Conservation (phyloP, 2,797 vertebrate species). For the Coluber constrictor region DNA sequence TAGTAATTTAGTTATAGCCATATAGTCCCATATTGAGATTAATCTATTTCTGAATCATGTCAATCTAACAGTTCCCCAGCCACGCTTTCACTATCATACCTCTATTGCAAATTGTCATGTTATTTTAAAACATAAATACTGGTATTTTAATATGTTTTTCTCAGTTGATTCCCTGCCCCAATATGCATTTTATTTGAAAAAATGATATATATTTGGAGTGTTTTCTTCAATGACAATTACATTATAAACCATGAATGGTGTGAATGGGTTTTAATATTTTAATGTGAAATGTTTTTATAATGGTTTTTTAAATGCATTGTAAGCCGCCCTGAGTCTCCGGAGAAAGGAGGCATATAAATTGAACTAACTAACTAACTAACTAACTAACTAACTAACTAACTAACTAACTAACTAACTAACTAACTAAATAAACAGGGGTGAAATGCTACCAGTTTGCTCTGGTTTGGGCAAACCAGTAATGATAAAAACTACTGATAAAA, state of each 20-base stretch:
- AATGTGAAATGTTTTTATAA: too few relatives aligned
- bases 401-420: too few relatives aligned
- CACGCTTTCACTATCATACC: not conserved
- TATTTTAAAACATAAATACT: not conserved
- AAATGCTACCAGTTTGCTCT: too few relatives aligned
- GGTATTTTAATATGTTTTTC: not conserved
- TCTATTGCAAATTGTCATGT: not conserved
- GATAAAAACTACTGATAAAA: too few relatives aligned
- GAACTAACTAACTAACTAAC: too few relatives aligned
- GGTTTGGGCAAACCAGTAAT: too few relatives aligned
- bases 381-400: too few relatives aligned
- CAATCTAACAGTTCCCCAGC: not conserved
- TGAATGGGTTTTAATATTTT: too few relatives aligned
- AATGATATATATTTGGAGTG: not conserved
- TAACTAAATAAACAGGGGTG: too few relatives aligned
- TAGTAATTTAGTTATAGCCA: constrained; percentile 14
- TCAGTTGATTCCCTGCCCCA: not conserved
- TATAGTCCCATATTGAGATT: not conserved
- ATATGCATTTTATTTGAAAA: not conserved
- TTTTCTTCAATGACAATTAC: not conserved
- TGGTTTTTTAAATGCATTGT: too few relatives aligned
- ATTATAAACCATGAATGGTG: not conserved
- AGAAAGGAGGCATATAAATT: too few relatives aligned
- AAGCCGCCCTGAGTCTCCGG: too few relatives aligned
- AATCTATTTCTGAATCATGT: not conserved